Percentiles rank a stretch among this genome's conserved stretches.
phyloP scores from a whole-genome alignment of 2,797 vertebrate genomes.

The Aratinga solstitialis region DNA sequence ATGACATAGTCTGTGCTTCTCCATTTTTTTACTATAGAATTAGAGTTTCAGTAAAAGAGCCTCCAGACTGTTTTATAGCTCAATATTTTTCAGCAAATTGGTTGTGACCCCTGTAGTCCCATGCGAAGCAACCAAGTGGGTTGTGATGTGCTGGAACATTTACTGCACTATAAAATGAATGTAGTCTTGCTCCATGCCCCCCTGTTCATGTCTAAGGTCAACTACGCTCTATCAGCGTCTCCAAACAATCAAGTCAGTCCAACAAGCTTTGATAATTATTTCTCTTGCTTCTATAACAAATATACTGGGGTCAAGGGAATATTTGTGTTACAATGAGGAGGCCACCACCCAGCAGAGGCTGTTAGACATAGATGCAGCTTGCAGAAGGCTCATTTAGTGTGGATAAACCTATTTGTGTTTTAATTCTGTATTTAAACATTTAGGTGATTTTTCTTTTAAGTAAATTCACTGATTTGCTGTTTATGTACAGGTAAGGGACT shows the following conservation, averaged over 20 bases:
- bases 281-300: conserved; percentile 34
- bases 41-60: not conserved
- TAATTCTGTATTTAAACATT: not conserved
- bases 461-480: not conserved
- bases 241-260: conserved; percentile 22
- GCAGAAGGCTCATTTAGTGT: not conserved
- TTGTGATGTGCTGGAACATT: conserved; percentile 22
- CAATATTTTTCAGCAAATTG: conserved; percentile 1
- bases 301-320: not conserved
- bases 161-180: conserved; percentile 46
- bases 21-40: not conserved
- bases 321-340: not conserved
- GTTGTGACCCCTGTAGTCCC: not conserved
- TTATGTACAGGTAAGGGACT: not conserved
- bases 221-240: conserved; percentile 4
- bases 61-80: conserved; percentile 19
- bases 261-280: conserved; percentile 15
- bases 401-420: not conserved
- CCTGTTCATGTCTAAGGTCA: not conserved
- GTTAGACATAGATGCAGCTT: not conserved
- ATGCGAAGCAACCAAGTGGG: not conserved
- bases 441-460: not conserved
- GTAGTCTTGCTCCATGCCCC: not conserved
- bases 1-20: not conserved
- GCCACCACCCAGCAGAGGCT: not conserved